Percentiles rank a stretch among this genome's conserved stretches.
Conservation (phyloP, 64 coral and sea anemone genomes). For the Dendrophyllia cribrosa region DNA sequence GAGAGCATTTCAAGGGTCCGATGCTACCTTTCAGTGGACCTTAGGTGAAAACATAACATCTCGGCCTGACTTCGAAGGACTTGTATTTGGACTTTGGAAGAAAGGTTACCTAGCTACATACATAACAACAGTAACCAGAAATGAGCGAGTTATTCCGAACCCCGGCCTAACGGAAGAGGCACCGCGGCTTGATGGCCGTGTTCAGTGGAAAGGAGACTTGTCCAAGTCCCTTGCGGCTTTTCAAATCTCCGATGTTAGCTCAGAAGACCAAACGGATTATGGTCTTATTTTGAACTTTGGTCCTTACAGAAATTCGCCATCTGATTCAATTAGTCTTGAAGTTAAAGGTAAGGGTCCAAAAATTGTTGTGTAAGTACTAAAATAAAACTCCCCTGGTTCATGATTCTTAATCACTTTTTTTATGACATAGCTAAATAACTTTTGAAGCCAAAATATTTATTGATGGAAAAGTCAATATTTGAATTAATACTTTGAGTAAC, state of each 20-base stretch:
- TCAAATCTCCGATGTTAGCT: background rate
- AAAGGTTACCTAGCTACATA: constrained; percentile 1
- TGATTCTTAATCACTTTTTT: no score
- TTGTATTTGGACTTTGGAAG: constrained; percentile 7
- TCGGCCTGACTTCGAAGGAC: background rate
- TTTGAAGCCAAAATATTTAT: no score
- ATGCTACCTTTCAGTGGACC: background rate
- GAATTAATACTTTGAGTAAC: no score
- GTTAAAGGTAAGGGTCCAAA: background rate
- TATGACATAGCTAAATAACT: no score
- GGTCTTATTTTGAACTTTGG: background rate
- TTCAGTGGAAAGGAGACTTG: constrained; percentile 18
- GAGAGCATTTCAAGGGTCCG: background rate
- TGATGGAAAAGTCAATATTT: no score
- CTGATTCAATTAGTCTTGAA: background rate
- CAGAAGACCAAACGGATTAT: constrained; percentile 9
- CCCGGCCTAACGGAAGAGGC: background rate
- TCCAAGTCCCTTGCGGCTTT: background rate
- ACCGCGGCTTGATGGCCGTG: background rate
- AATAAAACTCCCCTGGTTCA: no score
- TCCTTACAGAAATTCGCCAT: background rate
- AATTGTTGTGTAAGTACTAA: background rate
- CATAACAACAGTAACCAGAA: background rate
- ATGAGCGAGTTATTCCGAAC: background rate
- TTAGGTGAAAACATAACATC: background rate